A percentile compares a stretch with the other conserved stretches of the same genome.
Conservation (phyloP, 1,140 invertebrate species). For the Pseudomyrmex cubaensis region DNA sequence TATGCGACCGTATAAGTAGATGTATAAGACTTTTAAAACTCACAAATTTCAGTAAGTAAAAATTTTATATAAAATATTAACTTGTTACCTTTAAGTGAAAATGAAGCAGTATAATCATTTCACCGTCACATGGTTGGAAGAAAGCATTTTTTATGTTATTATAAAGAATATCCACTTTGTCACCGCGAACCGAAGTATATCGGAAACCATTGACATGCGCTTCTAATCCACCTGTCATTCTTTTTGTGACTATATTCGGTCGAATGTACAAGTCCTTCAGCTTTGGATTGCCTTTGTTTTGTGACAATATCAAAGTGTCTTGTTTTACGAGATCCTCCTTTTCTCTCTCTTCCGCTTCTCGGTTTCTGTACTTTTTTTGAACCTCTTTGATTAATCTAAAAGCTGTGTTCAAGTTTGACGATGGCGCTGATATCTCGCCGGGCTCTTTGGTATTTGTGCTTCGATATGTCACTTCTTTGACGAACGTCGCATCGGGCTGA, state of each 20-base stretch:
- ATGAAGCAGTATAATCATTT: slow-evolving; percentile 99
- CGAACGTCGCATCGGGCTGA: slow-evolving; percentile 97
- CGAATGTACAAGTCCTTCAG: slow-evolving; percentile 99
- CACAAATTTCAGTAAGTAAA: slow-evolving; percentile 13
- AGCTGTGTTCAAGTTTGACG: slow-evolving; percentile 97
- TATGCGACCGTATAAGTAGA: background rate
- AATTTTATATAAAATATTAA: slow-evolving; percentile 40
- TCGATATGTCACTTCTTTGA: slow-evolving; percentile 99
- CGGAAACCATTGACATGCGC: slow-evolving; percentile 99
- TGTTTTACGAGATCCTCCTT: slow-evolving; percentile 99
- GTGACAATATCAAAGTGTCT: slow-evolving; percentile 97
- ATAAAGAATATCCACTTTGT: slow-evolving; percentile 99
- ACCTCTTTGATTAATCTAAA: slow-evolving; percentile 99
- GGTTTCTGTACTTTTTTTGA: slow-evolving; percentile 99
- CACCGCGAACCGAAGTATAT: slow-evolving; percentile 98
- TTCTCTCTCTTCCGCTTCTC: slow-evolving; percentile 99
- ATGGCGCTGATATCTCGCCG: slow-evolving; percentile 97
- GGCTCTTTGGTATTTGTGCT: slow-evolving; percentile 99
- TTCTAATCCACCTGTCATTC: slow-evolving; percentile 96
- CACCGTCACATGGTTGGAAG: slow-evolving; percentile 99
- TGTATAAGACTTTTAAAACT: too few species aligned
- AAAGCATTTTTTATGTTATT: slow-evolving; percentile 99
- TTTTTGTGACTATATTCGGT: slow-evolving; percentile 99
- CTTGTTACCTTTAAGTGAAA: slow-evolving; percentile 95
- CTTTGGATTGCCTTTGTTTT: slow-evolving; percentile 99